Conservation (phyloP, 2,113 vertebrate species). For the Campylomormyrus tamandua region DNA sequence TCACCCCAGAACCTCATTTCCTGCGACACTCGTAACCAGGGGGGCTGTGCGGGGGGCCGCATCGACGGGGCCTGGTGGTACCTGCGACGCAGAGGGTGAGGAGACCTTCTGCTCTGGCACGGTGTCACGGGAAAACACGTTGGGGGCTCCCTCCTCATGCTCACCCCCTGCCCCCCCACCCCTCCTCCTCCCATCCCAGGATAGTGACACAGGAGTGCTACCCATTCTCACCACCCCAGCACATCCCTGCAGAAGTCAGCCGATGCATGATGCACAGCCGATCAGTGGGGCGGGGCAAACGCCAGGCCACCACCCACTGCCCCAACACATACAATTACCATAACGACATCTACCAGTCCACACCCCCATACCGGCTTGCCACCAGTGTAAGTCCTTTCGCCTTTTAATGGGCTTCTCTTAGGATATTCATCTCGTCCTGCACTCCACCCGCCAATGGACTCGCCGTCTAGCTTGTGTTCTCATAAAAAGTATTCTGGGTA, state of each 20-base stretch:
- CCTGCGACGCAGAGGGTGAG: constrained; percentile 73
- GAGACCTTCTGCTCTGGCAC: constrained; percentile 10
- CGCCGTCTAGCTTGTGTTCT: neutral
- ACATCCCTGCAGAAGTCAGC: constrained; percentile 34
- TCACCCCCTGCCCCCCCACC: neutral
- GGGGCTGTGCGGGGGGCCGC: constrained; percentile 77
- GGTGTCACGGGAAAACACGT: too few relatives aligned
- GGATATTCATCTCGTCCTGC: neutral
- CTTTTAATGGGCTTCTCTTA: neutral
- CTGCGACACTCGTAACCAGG: constrained; percentile 85
- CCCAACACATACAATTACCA: constrained; percentile 71
- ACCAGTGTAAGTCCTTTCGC: constrained; percentile 64
- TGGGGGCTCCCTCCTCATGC: neutral
- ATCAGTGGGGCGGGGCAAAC: constrained; percentile 79
- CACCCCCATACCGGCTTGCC: constrained; percentile 87
- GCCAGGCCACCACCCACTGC: constrained; percentile 81
- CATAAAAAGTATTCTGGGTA: neutral
- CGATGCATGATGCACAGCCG: constrained; percentile 96
- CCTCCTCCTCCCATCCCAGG: constrained; percentile 47
- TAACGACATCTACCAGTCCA: constrained; percentile 95
- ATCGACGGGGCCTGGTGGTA: constrained; percentile 94
- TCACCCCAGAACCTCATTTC: constrained; percentile 93
- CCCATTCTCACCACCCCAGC: constrained; percentile 65
- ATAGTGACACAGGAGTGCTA: constrained; percentile 91
- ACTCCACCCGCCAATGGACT: neutral